These are phyloP conservation scores for Adelosebastes latens DNA, from an alignment of 2,797 vertebrate species.

Conservation along the genomic window DNA sequence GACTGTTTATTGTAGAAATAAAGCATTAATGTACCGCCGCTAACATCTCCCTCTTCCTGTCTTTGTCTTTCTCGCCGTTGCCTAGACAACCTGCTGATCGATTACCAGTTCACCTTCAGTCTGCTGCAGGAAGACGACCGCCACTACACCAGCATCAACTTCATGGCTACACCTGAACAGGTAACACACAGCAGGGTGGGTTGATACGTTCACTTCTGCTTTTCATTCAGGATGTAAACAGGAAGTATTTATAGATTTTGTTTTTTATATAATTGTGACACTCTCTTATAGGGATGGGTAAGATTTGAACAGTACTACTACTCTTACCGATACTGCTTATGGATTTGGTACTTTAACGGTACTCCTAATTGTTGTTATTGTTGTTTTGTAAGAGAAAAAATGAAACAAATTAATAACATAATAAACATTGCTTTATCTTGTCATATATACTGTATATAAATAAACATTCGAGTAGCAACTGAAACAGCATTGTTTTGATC, in stretches of 20 bases:
- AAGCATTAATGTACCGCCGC: neutral
- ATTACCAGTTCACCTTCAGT: constrained; percentile 99
- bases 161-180: constrained; percentile 97
- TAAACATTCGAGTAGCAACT: too few relatives aligned
- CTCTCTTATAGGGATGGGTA: rapidly evolving
- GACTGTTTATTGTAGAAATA: neutral
- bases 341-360: rapidly evolving
- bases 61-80: constrained; percentile 19
- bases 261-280: neutral
- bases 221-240: neutral
- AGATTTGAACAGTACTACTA: too few relatives aligned
- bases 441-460: too few relatives aligned
- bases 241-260: neutral
- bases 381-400: too few relatives aligned
- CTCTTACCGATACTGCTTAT: too few relatives aligned
- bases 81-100: constrained; percentile 95
- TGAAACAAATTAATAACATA: too few relatives aligned
- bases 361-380: too few relatives aligned
- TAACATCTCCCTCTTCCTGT: neutral
- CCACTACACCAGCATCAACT: constrained; percentile 96
- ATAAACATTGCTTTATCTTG: too few relatives aligned
- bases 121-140: constrained; percentile 96
- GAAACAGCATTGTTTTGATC: too few relatives aligned
- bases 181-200: constrained; percentile 65
- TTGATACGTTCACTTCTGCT: neutral